These are phyloP conservation scores for Cantharis rufa DNA, from an alignment of 2,888 invertebrate genomes.

Conservation along the genomic window DNA sequence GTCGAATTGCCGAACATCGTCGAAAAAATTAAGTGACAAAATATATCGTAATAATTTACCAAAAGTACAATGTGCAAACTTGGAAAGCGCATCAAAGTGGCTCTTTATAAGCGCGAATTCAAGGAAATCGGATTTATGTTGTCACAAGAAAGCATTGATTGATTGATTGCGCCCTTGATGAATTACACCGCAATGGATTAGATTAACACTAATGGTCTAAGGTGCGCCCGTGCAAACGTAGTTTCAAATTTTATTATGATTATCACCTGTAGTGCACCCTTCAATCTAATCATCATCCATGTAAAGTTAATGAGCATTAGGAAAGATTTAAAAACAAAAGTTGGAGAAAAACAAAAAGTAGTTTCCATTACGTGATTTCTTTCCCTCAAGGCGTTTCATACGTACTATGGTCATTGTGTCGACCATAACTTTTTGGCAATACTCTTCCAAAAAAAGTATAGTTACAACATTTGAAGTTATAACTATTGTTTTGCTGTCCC, in stretches of 20 bases:
- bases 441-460: not conserved
- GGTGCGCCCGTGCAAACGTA: slow-evolving; percentile 44
- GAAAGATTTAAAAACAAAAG: not conserved
- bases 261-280: slow-evolving; percentile 37
- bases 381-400: not conserved
- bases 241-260: slow-evolving; percentile 35
- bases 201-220: slow-evolving; percentile 50
- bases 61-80: slow-evolving; percentile 20
- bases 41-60: slow-evolving; percentile 14
- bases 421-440: not conserved
- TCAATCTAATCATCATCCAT: slow-evolving; percentile 33
- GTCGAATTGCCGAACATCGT: not conserved
- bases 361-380: not conserved
- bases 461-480: not conserved
- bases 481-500: not conserved
- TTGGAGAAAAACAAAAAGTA: not conserved
- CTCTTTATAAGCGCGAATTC: slow-evolving; percentile 35
- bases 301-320: not conserved
- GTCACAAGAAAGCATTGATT: slow-evolving; percentile 54
- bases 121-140: slow-evolving; percentile 54
- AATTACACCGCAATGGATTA: slow-evolving; percentile 53
- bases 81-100: slow-evolving; percentile 19
- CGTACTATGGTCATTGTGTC: not conserved
- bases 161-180: slow-evolving; percentile 55
- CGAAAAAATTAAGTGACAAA: not conserved